These are phyloP conservation scores for Acanthurus leucopareius DNA, from an alignment of 2,797 vertebrate species.

Conservation along the genomic window DNA sequence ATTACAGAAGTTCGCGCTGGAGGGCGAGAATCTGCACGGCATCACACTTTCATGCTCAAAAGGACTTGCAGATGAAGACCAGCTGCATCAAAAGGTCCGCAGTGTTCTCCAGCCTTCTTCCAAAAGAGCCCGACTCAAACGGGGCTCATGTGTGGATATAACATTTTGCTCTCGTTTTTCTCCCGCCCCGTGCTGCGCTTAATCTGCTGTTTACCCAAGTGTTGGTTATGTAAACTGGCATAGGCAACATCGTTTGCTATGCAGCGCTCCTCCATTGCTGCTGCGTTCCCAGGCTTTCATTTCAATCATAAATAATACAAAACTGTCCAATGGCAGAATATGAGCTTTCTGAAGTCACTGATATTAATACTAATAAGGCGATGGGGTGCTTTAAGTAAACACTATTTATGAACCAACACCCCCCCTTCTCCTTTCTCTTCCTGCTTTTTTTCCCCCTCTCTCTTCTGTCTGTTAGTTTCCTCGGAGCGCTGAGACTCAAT, in stretches of 20 bases:
- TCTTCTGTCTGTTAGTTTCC: constrained; percentile 47
- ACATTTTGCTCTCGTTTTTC: constrained; percentile 72
- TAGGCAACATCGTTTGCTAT: constrained; percentile 78
- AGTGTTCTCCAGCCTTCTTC: constrained; percentile 38
- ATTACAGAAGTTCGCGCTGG: constrained; percentile 47
- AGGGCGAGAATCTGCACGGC: constrained; percentile 51
- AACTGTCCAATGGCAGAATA: constrained; percentile 85
- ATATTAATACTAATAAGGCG: constrained; percentile 88
- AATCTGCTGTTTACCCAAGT: constrained; percentile 78
- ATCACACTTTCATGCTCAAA: constrained; percentile 73
- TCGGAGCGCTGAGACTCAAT: constrained; percentile 67
- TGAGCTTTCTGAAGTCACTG: constrained; percentile 84
- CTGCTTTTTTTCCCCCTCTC: neutral
- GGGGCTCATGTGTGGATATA: constrained; percentile 67
- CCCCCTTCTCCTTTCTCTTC: constrained; percentile 10
- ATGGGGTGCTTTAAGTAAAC: constrained; percentile 79
- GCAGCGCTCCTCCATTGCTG: constrained; percentile 64
- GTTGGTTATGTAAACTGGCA: constrained; percentile 79
- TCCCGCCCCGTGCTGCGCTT: constrained; percentile 47
- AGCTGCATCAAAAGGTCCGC: constrained; percentile 66
- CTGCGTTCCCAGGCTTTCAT: constrained; percentile 77
- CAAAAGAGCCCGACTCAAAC: constrained; percentile 20
- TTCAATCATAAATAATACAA: constrained; percentile 86
- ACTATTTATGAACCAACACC: constrained; percentile 78
- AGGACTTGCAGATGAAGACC: constrained; percentile 77